A percentile compares a stretch with the other conserved stretches of the same genome.
Evolutionary conservation across 2,888 invertebrate species (phyloP).

Genomic region (Dasypogon diadema): DNA sequence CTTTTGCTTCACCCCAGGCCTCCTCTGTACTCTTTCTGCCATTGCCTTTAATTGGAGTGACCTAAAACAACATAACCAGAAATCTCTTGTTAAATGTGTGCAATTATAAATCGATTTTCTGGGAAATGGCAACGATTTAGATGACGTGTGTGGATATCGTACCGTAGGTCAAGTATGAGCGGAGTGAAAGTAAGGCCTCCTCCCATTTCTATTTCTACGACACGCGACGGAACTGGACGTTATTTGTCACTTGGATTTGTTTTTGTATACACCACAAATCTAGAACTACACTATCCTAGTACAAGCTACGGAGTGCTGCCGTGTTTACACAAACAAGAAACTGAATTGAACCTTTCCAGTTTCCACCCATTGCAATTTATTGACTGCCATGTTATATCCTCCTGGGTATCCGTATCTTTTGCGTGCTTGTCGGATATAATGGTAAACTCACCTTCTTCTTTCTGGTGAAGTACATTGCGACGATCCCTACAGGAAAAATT

Average conservation of each 20-base stretch:
- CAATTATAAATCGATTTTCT: constrained; percentile 36
- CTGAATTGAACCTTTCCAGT: constrained; percentile 31
- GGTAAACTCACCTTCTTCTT: constrained; percentile 54
- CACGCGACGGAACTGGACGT: constrained; percentile 34
- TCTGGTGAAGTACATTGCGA: constrained; percentile 53
- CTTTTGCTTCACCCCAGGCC: constrained; percentile 48
- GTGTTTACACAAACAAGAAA: neutral
- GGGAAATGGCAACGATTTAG: constrained; percentile 14
- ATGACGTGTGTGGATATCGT: constrained; percentile 9
- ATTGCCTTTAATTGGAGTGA: constrained; percentile 50
- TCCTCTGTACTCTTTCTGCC: constrained; percentile 49
- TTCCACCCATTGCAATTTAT: constrained; percentile 36
- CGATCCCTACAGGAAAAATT: neutral
- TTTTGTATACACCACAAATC: neutral
- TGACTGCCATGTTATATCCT: constrained; percentile 14
- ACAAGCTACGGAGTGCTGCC: neutral
- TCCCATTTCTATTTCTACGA: constrained; percentile 9
- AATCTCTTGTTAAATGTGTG: neutral
- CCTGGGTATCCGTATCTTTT: neutral
- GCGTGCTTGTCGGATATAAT: constrained; percentile 25
- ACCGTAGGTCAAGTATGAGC: constrained; percentile 54
- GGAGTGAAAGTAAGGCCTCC: constrained; percentile 22
- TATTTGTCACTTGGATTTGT: constrained; percentile 6
- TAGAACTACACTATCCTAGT: constrained; percentile 2
- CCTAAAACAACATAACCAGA: constrained; percentile 51